These are phyloP conservation scores for Ivindomyrus marchei DNA, from an alignment of 2,113 vertebrate genomes.

Conservation along the genomic window DNA sequence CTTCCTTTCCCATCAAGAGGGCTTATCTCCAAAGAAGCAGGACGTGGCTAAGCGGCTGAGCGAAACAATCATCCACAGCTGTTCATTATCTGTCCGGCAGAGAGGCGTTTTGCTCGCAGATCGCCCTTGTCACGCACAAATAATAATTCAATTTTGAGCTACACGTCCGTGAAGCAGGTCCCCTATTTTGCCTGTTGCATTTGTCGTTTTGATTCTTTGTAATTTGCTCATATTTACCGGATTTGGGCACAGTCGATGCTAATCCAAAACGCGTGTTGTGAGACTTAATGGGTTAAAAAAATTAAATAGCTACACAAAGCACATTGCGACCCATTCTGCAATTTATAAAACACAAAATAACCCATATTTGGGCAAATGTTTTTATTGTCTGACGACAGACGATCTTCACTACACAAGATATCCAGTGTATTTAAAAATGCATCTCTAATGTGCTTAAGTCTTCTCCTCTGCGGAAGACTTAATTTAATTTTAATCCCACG, in stretches of 20 bases:
- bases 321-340: background rate
- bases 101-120: conserved; percentile 19
- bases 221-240: background rate
- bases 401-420: background rate
- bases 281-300: background rate
- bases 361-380: background rate
- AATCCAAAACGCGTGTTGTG: background rate
- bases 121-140: conserved; percentile 27
- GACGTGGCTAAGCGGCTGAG: conserved; percentile 40
- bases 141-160: conserved; percentile 29
- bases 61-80: conserved; percentile 8
- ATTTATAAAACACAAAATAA: background rate
- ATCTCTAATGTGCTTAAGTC: background rate
- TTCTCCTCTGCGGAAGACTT: background rate
- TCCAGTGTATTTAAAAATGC: background rate
- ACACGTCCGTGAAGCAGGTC: conserved; percentile 27
- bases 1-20: conserved; percentile 48
- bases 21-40: conserved; percentile 65
- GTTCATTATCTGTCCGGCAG: conserved; percentile 16
- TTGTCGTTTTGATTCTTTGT: conserved; percentile 22
- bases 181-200: conserved; percentile 21
- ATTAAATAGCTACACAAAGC: background rate
- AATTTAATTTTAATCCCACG: background rate
- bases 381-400: background rate
- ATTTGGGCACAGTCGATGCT: background rate